Base-by-base conservation (phyloP, 2,797 vertebrate genomes). In the Lacerta bilineata region DNA sequence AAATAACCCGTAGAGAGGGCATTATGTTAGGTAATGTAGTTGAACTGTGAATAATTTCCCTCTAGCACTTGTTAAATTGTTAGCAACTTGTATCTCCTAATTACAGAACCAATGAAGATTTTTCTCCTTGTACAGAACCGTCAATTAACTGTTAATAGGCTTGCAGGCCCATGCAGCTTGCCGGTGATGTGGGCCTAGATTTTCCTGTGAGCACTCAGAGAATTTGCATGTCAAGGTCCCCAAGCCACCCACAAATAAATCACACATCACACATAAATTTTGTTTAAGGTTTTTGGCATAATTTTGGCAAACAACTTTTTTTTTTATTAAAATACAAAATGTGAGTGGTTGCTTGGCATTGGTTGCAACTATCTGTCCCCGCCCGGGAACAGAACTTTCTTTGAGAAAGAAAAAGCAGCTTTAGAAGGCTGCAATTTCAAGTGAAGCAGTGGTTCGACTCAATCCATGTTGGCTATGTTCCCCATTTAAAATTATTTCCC, bases 101-200 rank as follows among this genome's bases (percentile, higher is more conserved):
- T 96, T 93, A 91, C 64, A 83, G 91, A 95, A 94, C 92, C 92
- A 94, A 77, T 89, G n/a, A 92, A 10, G 92, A 94, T 94, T 86
- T 8, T 93, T 91, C 82, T 89, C 50, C 36, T 88, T 7, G 11
- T 88, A 79, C 33, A 90, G 89, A 95, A 66, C 59, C 50, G 69
- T 61, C 83, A 90, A 78, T 94, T 95, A 94, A 87, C 91, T 79
- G 0, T 83, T 89, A 92, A 80, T 11, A 76, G 46, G 77, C 33
- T 89, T 83, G 69, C 36, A 89, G 87, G 83, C 25, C 5, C 80
- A 80, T 89, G 81, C 85, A 91, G 83, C 13, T 94, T 27, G 15
- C 55, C 72, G 20, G 25, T 64, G 87, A 3, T 41, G 2, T 88
- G 29, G 33, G 9, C n/a, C 29, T 55, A n/a, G n/a, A 91, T 59